phyloP scores from a whole-genome alignment of 1,140 invertebrate genomes.

The Ceratoteleas bidentatus region DNA sequence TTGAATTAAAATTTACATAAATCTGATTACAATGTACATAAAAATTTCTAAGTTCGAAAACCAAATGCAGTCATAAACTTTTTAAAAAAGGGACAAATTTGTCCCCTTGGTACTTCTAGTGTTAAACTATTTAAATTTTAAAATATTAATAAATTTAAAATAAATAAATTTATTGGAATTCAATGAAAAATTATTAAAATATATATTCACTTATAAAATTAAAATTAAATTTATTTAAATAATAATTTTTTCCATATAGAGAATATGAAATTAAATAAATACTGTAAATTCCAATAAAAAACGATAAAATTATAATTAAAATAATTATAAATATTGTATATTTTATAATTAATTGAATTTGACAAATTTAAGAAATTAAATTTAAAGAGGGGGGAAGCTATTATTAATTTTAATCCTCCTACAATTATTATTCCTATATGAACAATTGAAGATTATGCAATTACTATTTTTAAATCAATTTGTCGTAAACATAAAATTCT shows the following conservation, averaged over 20 bases:
- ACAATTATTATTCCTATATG: conserved; percentile 83
- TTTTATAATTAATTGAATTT: conserved; percentile 80
- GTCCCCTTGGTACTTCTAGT: no score
- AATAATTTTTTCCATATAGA: conserved; percentile 81
- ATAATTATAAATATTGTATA: conserved; percentile 79
- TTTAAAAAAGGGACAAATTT: no score
- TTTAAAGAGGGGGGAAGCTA: conserved; percentile 73
- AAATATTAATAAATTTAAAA: conserved; percentile 79
- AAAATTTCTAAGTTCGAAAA: no score
- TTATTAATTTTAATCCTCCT: conserved; percentile 79
- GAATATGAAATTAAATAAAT: conserved; percentile 81
- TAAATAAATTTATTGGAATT: conserved; percentile 83
- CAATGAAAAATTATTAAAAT: conserved; percentile 83
- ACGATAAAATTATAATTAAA: conserved; percentile 75
- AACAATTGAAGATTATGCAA: conserved; percentile 85
- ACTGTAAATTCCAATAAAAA: conserved; percentile 68
- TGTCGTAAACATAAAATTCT: conserved; percentile 84
- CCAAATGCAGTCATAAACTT: no score
- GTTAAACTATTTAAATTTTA: conserved; percentile 83
- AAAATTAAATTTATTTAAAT: conserved; percentile 70
- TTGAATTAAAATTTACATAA: no score
- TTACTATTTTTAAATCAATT: conserved; percentile 84
- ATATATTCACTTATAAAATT: conserved; percentile 82
- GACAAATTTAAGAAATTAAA: conserved; percentile 82
- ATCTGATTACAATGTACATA: no score